A percentile compares a stretch with the other conserved stretches of the same genome.
These are phyloP conservation scores for Lacerta agilis DNA, from an alignment of 2,797 vertebrate genomes.

Conservation along the genomic window DNA sequence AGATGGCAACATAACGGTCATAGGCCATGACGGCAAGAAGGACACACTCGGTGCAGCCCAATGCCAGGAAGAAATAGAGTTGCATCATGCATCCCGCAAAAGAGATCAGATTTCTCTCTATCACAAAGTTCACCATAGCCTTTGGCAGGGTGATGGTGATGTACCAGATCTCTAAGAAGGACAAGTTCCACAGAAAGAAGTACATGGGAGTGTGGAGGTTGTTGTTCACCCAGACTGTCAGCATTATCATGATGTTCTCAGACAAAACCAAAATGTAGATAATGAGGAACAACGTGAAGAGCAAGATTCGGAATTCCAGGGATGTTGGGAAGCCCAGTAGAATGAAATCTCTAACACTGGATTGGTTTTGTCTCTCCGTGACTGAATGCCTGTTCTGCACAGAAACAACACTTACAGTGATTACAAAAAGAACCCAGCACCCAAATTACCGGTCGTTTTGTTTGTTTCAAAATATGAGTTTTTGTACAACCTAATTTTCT, in stretches of 20 bases:
- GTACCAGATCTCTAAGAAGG: constrained; percentile 70
- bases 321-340: constrained; percentile 65
- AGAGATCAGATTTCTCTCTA: constrained; percentile 49
- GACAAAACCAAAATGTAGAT: constrained; percentile 63
- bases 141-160: constrained; percentile 70
- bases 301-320: constrained; percentile 16
- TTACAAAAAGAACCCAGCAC: not conserved
- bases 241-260: constrained; percentile 61
- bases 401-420: not conserved
- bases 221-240: constrained; percentile 45
- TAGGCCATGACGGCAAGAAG: constrained; percentile 72
- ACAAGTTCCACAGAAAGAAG: constrained; percentile 70
- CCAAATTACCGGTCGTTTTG: not conserved
- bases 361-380: constrained; percentile 56
- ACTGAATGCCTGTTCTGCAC: not conserved
- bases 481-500: not conserved
- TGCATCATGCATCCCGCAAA: constrained; percentile 71
- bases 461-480: no score
- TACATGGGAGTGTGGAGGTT: constrained; percentile 70
- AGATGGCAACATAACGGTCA: constrained; percentile 72
- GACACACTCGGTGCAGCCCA: constrained; percentile 69
- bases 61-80: constrained; percentile 68
- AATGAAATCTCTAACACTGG: constrained; percentile 61
- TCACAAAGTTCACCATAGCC: constrained; percentile 59
- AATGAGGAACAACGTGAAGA: constrained; percentile 57